Base-by-base conservation (phyloP, 2,113 vertebrate species). In the Pleuronectes platessa region DNA sequence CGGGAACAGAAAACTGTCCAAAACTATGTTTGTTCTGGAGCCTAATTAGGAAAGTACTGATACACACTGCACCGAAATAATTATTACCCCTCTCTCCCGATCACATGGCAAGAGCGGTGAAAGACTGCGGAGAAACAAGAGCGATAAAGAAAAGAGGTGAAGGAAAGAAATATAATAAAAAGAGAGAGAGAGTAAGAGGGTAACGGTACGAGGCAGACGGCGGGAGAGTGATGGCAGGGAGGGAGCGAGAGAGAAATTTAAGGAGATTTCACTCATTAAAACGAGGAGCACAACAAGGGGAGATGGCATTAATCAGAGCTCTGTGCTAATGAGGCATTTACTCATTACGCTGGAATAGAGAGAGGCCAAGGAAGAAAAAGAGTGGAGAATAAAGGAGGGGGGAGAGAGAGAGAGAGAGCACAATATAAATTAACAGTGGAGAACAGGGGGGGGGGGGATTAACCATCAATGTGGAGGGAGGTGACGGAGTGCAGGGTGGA, bases 251-350 rank as follows among this genome's bases (percentile, higher is more conserved):
- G 64, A 68, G 86, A 79, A 79, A 84, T 85, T 81, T 76, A 40
- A 55, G 72, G 81, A 88, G 87, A 89, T 91, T 90, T 86, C 61
- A 82, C 79, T 90, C 90, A 82, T 92, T 88, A 92, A 85, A 88
- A 91, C 85, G 84, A 89, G 73, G 74, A 90, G 83, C 79, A 89
- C 79, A 91, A 91, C 86, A 88, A 87, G 85, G 76, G 81, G 74
- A 87, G 86, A 84, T 71, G 83, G 79, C 67, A 91, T 92, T 92
- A 92, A 91, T 93, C 92, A 88, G 90, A 85, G 87, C 85, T 79
- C 67, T 53, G 78, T 13, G 45, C 85, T 92, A 93, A 93, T 92
- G 88, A 92, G 89, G 81, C 90, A 87, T 93, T 92, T 89, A 90
- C 83, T 90, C 89, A 92, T 92, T 93, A 93, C 21, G 37, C 80